Evolutionary conservation across 1,140 invertebrate species (phyloP).

Genomic region (Diabrotica undecimpunctata): DNA sequence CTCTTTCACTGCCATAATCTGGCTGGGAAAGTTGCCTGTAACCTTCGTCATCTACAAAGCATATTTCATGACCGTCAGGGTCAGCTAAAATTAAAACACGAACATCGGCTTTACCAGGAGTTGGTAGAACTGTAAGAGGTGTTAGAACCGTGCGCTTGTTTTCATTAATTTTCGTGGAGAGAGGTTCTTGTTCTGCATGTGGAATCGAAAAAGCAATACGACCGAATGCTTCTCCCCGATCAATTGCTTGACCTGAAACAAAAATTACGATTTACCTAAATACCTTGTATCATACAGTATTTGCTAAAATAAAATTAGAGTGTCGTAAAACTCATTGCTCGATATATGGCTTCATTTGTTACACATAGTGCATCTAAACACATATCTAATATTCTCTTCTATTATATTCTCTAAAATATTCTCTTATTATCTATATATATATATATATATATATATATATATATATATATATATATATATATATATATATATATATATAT

Average conservation of each 20-base stretch:
- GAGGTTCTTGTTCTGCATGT: constrained; percentile 63
- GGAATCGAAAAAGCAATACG: constrained; percentile 92
- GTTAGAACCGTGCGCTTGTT: constrained; percentile 77
- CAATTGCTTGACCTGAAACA: constrained; percentile 58
- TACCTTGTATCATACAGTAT: too few species aligned
- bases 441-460: too few species aligned
- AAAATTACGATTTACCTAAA: constrained; percentile 12
- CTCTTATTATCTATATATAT: too few species aligned
- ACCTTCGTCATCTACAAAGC: constrained; percentile 95
- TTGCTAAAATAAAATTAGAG: too few species aligned
- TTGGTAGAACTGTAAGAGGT: constrained; percentile 84
- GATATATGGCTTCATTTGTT: too few species aligned
- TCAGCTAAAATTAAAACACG: constrained; percentile 93
- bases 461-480: too few species aligned
- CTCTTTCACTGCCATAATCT: constrained; percentile 75
- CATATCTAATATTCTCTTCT: too few species aligned
- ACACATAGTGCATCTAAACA: too few species aligned
- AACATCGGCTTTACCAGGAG: constrained; percentile 94
- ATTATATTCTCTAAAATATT: too few species aligned
- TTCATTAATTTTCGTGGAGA: constrained; percentile 73
- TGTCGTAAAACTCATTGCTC: too few species aligned
- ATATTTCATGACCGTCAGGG: constrained; percentile 97
- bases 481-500: too few species aligned
- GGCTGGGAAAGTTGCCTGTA: constrained; percentile 85
- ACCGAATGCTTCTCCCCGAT: constrained; percentile 90